These are phyloP conservation scores for Pachyramphus minor DNA, from an alignment of 2,113 vertebrate species.

Conservation along the genomic window DNA sequence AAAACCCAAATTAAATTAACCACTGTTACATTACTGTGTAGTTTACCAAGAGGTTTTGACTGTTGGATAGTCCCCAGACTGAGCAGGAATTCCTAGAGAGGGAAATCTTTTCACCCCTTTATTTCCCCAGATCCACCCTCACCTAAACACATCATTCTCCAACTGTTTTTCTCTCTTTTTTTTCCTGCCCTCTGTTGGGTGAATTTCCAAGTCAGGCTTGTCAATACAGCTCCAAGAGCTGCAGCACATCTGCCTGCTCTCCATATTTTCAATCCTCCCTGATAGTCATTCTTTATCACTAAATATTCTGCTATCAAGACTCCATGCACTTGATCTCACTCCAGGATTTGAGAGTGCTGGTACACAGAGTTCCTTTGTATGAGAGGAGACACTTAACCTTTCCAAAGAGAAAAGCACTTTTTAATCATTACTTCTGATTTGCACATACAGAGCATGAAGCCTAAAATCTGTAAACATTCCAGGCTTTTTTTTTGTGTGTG, in stretches of 20 bases:
- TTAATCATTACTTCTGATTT: conserved; percentile 51
- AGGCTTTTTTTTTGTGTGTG: background rate
- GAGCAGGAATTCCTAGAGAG: background rate
- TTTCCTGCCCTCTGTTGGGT: background rate
- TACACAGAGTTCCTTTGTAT: conserved; percentile 43
- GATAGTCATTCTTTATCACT: conserved; percentile 13
- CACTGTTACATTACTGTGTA: accelerated
- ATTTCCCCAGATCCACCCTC: background rate
- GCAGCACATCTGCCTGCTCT: conserved; percentile 39
- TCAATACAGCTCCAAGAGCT: background rate
- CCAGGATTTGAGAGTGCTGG: conserved; percentile 47
- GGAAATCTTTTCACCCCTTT: background rate
- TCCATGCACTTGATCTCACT: conserved; percentile 54
- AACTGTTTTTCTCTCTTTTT: background rate
- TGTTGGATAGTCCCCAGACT: background rate
- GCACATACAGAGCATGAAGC: background rate
- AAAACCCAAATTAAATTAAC: background rate
- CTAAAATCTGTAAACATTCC: background rate
- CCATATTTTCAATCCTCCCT: background rate
- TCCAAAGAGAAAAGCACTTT: conserved; percentile 20
- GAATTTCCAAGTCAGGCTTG: background rate
- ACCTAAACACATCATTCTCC: background rate
- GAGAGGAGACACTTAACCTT: conserved; percentile 65
- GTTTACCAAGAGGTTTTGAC: background rate
- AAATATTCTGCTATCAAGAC: conserved; percentile 55